Conservation (phyloP, 1,140 invertebrate species). For the Drosophila pachea region DNA sequence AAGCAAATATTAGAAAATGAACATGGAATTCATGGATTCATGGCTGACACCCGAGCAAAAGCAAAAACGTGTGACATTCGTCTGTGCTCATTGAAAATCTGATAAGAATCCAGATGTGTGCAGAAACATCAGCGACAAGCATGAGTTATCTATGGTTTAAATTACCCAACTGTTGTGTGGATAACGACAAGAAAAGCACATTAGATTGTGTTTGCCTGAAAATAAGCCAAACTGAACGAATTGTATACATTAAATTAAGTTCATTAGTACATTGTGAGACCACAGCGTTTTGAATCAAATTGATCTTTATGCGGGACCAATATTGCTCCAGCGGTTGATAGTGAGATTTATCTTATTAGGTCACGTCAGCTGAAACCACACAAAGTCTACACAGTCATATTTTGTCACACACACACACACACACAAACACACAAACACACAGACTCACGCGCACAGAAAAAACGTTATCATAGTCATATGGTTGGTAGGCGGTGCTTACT, state of each 20-base stretch:
- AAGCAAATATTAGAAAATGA: not conserved
- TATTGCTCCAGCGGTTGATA: constrained; percentile 6
- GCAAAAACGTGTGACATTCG: constrained; percentile 24
- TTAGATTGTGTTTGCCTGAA: not conserved
- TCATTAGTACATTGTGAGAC: not conserved
- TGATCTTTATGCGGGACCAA: constrained; percentile 10
- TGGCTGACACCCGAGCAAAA: constrained; percentile 11
- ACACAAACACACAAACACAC: not conserved
- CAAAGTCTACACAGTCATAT: constrained; percentile 12
- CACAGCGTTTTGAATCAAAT: not conserved
- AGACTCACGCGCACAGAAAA: not conserved
- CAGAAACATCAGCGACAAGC: not conserved
- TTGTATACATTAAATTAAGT: not conserved
- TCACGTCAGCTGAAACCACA: constrained; percentile 8
- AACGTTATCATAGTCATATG: not conserved
- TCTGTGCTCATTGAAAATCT: not conserved
- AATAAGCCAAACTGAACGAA: not conserved
- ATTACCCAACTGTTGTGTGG: not conserved
- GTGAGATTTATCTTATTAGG: constrained; percentile 38
- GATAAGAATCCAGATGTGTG: constrained; percentile 29
- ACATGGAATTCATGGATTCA: constrained; percentile 1
- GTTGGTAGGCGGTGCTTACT: constrained; percentile 1
- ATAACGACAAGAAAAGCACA: not conserved
- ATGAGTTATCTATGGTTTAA: not conserved
- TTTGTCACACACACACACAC: not conserved